These are phyloP conservation scores for Miltochrista miniata DNA, from an alignment of 2,888 invertebrate species.

Conservation along the genomic window DNA sequence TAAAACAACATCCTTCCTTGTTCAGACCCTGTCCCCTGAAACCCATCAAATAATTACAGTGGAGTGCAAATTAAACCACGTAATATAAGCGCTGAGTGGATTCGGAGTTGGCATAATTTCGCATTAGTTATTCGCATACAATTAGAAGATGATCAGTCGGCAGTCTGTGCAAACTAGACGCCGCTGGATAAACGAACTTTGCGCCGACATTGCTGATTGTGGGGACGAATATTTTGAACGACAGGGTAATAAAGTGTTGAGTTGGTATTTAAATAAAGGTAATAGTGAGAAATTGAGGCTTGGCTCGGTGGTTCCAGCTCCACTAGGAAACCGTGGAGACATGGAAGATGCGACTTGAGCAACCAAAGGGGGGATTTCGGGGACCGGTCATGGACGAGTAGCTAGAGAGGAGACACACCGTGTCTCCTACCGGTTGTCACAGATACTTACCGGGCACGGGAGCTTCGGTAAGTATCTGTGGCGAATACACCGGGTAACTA, in stretches of 20 bases:
- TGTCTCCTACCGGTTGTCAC: too few species aligned
- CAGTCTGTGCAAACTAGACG: constrained; percentile 44
- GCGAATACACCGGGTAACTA: too few species aligned
- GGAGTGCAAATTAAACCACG: constrained; percentile 20
- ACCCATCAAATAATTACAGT: constrained; percentile 12
- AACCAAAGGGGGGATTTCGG: too few species aligned
- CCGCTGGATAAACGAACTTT: constrained; percentile 50
- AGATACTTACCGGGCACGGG: too few species aligned
- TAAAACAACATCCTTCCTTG: not conserved
- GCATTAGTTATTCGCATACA: constrained; percentile 61
- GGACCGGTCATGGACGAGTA: too few species aligned
- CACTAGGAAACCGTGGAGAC: too few species aligned
- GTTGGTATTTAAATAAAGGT: not conserved
- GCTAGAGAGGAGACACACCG: too few species aligned
- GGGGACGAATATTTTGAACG: constrained; percentile 32
- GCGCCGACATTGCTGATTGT: constrained; percentile 45
- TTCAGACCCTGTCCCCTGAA: not conserved
- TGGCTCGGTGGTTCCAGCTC: too few species aligned
- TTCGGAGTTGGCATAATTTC: constrained; percentile 33
- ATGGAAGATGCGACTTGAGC: too few species aligned
- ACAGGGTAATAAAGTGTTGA: constrained; percentile 23
- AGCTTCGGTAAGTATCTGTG: too few species aligned
- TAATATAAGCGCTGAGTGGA: constrained; percentile 28
- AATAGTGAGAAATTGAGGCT: too few species aligned
- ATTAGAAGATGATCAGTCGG: constrained; percentile 57